Base-by-base conservation (phyloP, 2,113 vertebrate genomes). In the Pipa parva region DNA sequence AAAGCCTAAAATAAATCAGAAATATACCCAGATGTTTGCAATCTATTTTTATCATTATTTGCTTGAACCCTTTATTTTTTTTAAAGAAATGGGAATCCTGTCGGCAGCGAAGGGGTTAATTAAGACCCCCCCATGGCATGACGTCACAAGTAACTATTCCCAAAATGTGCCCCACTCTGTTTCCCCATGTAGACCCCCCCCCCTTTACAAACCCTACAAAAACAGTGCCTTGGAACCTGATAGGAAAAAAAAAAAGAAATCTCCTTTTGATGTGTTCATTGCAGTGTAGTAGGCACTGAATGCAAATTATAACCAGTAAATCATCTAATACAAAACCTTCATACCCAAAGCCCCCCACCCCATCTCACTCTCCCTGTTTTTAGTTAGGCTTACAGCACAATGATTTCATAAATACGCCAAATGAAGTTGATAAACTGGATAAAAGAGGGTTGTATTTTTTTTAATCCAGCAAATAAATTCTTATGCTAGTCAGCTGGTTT, bases 401-500 rank as follows among this genome's bases (percentile, higher is more conserved):
- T 60, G 66, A 60, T 61, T 61, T 69, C 20, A 69, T 60, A 69
- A 45, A 69, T 39, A 60, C 46, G 60, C 45, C 10, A 52, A 29
- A 60, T 60, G 29, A 51, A 60, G 77, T 50, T 74, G 54, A 71
- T 73, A 68, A 57, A 56, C 74, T 52, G 72, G 50, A 33, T 37
- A 17, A 69, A 28, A 69, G 29, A 27, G 4, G 56, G 15, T 7
- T 67, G 55, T 36, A 50, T 68, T 59, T 69, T 59, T 28, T 55
- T 56, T n/a, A 57, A 12, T 37, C 24, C 1, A 27, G 25, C 49
- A 60, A 59, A 59, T 51, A 68, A 68, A 59, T 68, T 59, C 75
- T 79, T 66, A 77, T 85, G 84, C 79, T 85, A 82, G 83, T 88
- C 91, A 93, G 92, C 91, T 92, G 92, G 84, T 88, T 76, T 78